Base-by-base conservation (phyloP, 1,140 invertebrate species). In the Lepidostoma basale region DNA sequence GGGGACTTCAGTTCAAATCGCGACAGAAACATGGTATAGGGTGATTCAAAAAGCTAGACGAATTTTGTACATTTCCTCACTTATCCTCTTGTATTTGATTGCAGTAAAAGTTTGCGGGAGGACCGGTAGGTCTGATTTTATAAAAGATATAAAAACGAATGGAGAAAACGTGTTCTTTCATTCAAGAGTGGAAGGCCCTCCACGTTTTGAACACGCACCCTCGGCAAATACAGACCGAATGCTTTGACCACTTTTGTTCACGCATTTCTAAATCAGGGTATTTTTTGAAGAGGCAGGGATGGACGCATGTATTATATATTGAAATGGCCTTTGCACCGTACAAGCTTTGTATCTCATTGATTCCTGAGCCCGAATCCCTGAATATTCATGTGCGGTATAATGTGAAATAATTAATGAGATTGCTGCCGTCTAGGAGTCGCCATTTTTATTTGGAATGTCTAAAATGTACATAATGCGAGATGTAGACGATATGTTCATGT, bases 91-190 rank as follows among this genome's bases (percentile, higher is more conserved):
- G 30, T 64, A 72, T 72, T 72, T 68, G 70, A 68, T 72, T 66
- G 54, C 39, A 65, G 23, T 40, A 45, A 22, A 25, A 39, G 42
- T 26, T 63, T 49, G 68, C 22, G 56, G 56, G 56, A 60, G 39
- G 30, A n/a, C 12, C 18, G 14, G 39, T 25, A 33, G 56, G 56
- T 60, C 56, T 22, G 36, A 60, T 42, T 6, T 3, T 5, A n/a
- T 18, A 42, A 60, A 54, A 66, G 45, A 49, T 23, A 64, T 36
- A 72, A 69, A 72, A 72, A 72, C 62, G 70, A 72, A 72, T 72
- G 70, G 70, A 68, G 30, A 69, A 72, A 72, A 69, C 70, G 62
- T 72, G 70, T 72, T 72, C 62, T 67, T 72, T 67, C 65, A 67
- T 68, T 68, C 62, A 66, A 49, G 70, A 63, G 58, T 72, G 62